Base-by-base conservation (phyloP, 1,140 invertebrate species). In the Drosophila tani region DNA sequence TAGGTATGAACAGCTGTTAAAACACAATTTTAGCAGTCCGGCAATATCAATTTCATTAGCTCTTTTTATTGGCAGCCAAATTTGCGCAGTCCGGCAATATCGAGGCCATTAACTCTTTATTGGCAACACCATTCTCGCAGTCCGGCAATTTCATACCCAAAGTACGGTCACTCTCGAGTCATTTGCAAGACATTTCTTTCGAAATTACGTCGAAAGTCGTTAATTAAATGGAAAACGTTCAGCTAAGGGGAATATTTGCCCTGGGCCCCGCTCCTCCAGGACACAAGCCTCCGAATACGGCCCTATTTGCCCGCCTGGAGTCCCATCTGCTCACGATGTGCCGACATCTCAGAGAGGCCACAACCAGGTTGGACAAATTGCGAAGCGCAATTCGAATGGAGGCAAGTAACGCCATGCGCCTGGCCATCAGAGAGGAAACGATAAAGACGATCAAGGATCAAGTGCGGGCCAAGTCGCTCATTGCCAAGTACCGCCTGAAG, bases 191-290 rank as follows among this genome's bases (percentile, higher is more conserved):
- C 8, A 24, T 24, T 40, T 56, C 1, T 2, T n/a, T 6, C 2
- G 0, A 21, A n/a, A 15, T 12, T 12, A 12, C 15, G 11, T 3
- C 5, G 8, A 55, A 35, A 14, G 0, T 17, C 3, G 0, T 19
- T 1, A 35, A 21, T 21, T 15, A 40, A 9, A 56, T 56, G 35
- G 35, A 21, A 5, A 21, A n/a, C 2, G 5, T 11, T 24, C 15
- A 6, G 12, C 5, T 9, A 21, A 15, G 3, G 11, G 35, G 12
- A 0, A 5, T 55, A 38, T 55, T 55, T 38, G 19, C 51, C 12
- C 2, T 9, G 51, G 51, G 51, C 7, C 51, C 51, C 3, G 51
- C 32, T 15, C 51, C 51, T 7, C 51, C 51, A 21, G 51, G 51
- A 5, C 3, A 21, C 12, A 17, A 12, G 12, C 17, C 32, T 8